These are phyloP conservation scores for Heliothis virescens DNA, from an alignment of 1,140 invertebrate genomes.

Conservation along the genomic window DNA sequence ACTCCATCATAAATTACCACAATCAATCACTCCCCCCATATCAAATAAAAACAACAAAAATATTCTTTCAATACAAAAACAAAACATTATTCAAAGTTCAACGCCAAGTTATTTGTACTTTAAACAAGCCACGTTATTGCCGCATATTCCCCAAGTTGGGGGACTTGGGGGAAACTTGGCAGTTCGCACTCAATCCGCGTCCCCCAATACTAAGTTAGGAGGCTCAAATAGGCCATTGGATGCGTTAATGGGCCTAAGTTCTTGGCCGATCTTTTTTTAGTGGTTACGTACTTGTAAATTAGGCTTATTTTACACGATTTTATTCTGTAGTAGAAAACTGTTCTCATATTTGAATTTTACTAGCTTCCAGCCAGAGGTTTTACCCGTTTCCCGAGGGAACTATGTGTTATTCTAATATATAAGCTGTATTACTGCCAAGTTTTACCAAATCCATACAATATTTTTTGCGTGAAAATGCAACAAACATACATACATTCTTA, in stretches of 20 bases:
- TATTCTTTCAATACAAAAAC: not conserved
- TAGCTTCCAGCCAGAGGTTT: too few species aligned
- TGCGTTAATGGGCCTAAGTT: slow-evolving; percentile 13
- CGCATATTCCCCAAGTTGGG: not conserved
- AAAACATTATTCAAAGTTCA: slow-evolving; percentile 20
- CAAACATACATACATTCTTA: too few species aligned
- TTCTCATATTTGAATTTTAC: not conserved
- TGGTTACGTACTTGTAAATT: not conserved
- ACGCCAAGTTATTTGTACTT: slow-evolving; percentile 6
- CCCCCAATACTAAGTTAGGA: slow-evolving; percentile 10
- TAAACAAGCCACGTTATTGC: not conserved
- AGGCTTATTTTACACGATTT: not conserved
- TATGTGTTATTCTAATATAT: too few species aligned
- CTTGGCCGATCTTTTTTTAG: slow-evolving; percentile 18
- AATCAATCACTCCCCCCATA: slow-evolving; percentile 14
- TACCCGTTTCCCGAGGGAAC: too few species aligned
- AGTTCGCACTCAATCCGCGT: slow-evolving; percentile 22
- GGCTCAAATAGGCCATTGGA: slow-evolving; percentile 21
- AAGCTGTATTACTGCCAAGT: too few species aligned
- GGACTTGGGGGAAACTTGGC: slow-evolving; percentile 18
- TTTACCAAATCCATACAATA: too few species aligned
- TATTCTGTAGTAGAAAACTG: too few species aligned
- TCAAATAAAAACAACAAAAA: not conserved
- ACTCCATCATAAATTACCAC: not conserved
- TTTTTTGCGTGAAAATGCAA: too few species aligned